A percentile compares a stretch with the other conserved stretches of the same genome.
These are phyloP conservation scores for Escarpia spicata DNA, from an alignment of 2,888 invertebrate species.

Conservation along the genomic window DNA sequence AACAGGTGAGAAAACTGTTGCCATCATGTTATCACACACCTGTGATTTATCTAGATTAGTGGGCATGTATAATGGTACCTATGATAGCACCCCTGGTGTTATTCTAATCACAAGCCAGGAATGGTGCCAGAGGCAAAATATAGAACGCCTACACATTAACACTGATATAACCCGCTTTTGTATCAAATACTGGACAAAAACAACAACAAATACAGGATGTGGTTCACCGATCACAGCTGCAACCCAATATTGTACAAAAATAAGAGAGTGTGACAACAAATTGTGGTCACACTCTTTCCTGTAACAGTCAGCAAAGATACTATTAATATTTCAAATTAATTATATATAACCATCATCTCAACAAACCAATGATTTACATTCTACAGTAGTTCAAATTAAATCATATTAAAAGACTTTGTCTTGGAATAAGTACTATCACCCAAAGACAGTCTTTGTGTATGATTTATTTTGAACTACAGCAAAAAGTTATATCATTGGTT, in stretches of 20 bases:
- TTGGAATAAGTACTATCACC: no score
- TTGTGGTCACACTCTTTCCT: background rate
- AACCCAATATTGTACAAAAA: no score
- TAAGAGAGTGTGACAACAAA: no score
- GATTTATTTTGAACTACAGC: no score
- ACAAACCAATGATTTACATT: no score
- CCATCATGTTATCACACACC: background rate
- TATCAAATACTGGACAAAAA: background rate
- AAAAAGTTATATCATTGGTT: no score
- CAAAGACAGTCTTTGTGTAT: no score
- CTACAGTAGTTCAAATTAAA: no score
- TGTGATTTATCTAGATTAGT: background rate
- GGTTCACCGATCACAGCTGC: no score
- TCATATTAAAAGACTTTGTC: no score
- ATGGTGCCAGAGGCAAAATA: background rate
- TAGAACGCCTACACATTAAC: background rate
- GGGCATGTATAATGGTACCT: background rate
- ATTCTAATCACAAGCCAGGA: background rate
- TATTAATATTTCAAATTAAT: background rate
- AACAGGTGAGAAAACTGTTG: background rate
- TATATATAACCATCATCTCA: no score
- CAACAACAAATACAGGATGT: no score
- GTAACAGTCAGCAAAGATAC: background rate
- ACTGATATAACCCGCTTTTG: background rate
- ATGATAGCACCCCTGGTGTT: background rate